These are phyloP conservation scores for Caenorhabditis uteleia DNA, from an alignment of 2,888 invertebrate species.

Conservation along the genomic window DNA sequence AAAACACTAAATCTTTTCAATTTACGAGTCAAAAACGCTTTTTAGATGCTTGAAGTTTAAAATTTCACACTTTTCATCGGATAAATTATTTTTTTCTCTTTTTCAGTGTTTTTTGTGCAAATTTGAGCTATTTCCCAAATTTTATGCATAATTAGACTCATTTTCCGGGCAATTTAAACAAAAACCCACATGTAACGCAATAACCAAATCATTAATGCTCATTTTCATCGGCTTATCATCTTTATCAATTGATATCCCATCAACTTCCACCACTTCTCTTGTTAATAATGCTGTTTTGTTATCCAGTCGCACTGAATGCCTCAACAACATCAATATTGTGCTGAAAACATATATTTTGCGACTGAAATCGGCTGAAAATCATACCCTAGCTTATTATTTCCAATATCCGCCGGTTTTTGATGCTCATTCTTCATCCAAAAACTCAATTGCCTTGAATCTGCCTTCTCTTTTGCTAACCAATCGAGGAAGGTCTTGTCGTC, in stretches of 20 bases:
- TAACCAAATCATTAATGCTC: slow-evolving; percentile 55
- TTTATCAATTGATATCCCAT: slow-evolving; percentile 61
- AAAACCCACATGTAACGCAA: slow-evolving; percentile 61
- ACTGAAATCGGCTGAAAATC: background rate
- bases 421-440: slow-evolving; percentile 64
- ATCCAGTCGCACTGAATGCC: slow-evolving; percentile 54
- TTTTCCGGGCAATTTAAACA: too few relatives aligned
- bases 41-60: too few relatives aligned
- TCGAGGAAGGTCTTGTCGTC: slow-evolving; percentile 59
- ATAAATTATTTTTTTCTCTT: too few relatives aligned
- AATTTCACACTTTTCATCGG: background rate
- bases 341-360: slow-evolving; percentile 18
- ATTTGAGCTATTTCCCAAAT: too few relatives aligned
- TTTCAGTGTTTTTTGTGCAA: too few relatives aligned
- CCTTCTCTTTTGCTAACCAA: slow-evolving; percentile 54
- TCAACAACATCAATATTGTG: slow-evolving; percentile 63
- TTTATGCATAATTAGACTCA: too few relatives aligned
- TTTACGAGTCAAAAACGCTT: too few relatives aligned
- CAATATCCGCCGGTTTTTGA: slow-evolving; percentile 54
- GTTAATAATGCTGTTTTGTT: slow-evolving; percentile 29
- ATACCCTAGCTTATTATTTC: slow-evolving; percentile 62
- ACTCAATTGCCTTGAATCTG: slow-evolving; percentile 41
- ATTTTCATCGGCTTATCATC: slow-evolving; percentile 58
- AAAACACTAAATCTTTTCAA: too few relatives aligned
- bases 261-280: slow-evolving; percentile 38